Percentiles rank a stretch among this genome's conserved stretches.
phyloP scores from a whole-genome alignment of 2,113 vertebrate species.

The Entomyzon cyanotis region DNA sequence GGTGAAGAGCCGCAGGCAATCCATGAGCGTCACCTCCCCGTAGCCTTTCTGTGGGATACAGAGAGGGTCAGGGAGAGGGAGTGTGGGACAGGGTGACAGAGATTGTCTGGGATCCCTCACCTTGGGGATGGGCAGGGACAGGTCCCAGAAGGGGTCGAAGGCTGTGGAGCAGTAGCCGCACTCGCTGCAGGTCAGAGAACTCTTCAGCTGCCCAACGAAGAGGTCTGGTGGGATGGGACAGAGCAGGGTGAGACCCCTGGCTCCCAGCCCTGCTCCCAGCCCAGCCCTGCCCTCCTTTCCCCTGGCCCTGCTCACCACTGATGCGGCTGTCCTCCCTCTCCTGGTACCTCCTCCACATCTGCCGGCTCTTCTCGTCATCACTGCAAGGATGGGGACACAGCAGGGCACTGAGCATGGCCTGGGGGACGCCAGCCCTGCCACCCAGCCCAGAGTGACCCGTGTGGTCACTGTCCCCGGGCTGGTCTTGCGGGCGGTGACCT shows the following conservation, averaged over 20 bases:
- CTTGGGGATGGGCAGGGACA: conserved; percentile 93
- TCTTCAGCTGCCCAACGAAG: conserved; percentile 96
- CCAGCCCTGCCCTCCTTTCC: neutral
- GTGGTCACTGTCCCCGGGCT: neutral
- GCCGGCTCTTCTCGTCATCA: conserved; percentile 89
- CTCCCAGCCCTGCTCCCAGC: neutral
- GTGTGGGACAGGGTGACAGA: neutral
- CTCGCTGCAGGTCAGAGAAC: conserved; percentile 89
- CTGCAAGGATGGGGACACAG: conserved; percentile 62
- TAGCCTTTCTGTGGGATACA: conserved; percentile 77
- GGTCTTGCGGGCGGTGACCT: neutral
- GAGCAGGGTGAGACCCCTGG: neutral
- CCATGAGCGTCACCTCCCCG: conserved; percentile 87
- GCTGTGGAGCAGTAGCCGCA: conserved; percentile 93
- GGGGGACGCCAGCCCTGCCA: rapidly evolving
- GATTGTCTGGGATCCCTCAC: conserved; percentile 36
- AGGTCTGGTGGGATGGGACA: conserved; percentile 77
- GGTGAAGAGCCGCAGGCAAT: conserved; percentile 92
- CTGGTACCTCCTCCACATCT: conserved; percentile 94
- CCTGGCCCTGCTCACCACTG: conserved; percentile 78
- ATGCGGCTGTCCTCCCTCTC: conserved; percentile 95
- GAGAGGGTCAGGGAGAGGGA: neutral
- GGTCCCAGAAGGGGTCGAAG: conserved; percentile 97
- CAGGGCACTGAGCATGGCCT: neutral
- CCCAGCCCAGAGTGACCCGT: rapidly evolving